Percentiles rank a stretch among this genome's conserved stretches.
These are phyloP conservation scores for Nomia melanderi DNA, from an alignment of 1,140 invertebrate species.

Conservation along the genomic window DNA sequence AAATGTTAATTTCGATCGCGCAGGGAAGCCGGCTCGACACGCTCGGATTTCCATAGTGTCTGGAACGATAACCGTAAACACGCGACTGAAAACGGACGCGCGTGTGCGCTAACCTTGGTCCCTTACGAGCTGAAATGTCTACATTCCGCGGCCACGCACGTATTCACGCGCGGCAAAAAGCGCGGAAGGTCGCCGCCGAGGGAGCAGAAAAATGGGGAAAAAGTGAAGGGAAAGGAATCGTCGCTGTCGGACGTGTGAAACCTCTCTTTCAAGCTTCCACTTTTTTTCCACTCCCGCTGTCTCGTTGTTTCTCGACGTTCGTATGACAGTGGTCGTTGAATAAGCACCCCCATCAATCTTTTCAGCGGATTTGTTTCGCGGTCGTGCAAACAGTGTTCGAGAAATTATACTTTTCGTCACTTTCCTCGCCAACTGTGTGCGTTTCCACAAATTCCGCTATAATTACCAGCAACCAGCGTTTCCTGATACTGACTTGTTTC, in stretches of 20 bases:
- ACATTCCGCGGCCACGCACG: neutral
- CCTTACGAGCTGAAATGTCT: neutral
- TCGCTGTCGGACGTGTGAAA: no score
- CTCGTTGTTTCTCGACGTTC: neutral
- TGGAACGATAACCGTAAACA: constrained; percentile 15
- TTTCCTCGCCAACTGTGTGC: neutral
- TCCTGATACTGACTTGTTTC: no score
- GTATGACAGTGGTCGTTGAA: neutral
- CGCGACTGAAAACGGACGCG: neutral
- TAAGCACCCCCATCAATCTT: neutral
- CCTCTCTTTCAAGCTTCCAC: neutral
- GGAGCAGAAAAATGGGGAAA: neutral
- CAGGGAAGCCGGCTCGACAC: neutral
- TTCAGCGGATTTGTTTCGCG: neutral
- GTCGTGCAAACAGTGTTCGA: no score
- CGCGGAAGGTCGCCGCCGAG: neutral
- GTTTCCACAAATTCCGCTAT: neutral
- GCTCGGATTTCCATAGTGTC: neutral
- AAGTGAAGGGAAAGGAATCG: neutral
- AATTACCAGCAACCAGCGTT: no score
- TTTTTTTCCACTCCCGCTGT: neutral
- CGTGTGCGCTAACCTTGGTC: constrained; percentile 14
- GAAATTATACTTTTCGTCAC: neutral
- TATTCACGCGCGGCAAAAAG: neutral
- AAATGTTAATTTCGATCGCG: constrained; percentile 3